These are phyloP conservation scores for Saiga tatarica DNA, from an alignment of 2,113 vertebrate genomes.

Conservation along the genomic window DNA sequence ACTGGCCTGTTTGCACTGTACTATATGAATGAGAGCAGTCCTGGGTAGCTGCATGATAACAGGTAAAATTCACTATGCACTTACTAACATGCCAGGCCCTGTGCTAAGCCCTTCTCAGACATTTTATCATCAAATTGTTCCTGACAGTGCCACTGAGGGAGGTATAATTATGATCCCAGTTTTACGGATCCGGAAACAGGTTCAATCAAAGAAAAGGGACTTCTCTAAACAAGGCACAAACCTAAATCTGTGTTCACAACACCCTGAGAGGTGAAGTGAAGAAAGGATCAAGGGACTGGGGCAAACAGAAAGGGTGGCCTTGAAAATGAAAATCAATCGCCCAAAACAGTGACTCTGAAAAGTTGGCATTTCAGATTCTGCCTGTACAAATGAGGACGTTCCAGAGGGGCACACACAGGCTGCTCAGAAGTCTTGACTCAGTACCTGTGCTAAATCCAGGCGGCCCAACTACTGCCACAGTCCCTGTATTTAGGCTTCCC, in stretches of 20 bases:
- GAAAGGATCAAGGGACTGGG: neutral
- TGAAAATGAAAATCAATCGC: constrained; percentile 13
- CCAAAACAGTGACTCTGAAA: neutral
- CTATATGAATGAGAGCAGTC: neutral
- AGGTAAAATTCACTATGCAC: neutral
- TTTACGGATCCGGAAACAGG: neutral
- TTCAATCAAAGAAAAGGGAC: neutral
- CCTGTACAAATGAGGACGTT: neutral
- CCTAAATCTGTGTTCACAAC: neutral
- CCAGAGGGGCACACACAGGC: neutral
- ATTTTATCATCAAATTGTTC: neutral
- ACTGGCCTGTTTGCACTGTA: neutral
- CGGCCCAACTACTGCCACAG: neutral
- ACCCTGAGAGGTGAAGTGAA: neutral
- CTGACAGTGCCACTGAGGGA: neutral
- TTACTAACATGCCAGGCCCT: neutral
- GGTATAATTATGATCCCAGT: neutral
- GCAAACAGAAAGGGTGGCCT: neutral
- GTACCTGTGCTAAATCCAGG: neutral
- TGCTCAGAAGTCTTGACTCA: neutral
- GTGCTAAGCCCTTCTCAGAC: neutral
- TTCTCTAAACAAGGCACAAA: constrained; percentile 16
- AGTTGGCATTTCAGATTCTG: neutral
- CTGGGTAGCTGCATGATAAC: neutral
- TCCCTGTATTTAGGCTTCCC: neutral